Base-by-base conservation (phyloP, 2,888 invertebrate species). In the Drosophila mulleri region DNA sequence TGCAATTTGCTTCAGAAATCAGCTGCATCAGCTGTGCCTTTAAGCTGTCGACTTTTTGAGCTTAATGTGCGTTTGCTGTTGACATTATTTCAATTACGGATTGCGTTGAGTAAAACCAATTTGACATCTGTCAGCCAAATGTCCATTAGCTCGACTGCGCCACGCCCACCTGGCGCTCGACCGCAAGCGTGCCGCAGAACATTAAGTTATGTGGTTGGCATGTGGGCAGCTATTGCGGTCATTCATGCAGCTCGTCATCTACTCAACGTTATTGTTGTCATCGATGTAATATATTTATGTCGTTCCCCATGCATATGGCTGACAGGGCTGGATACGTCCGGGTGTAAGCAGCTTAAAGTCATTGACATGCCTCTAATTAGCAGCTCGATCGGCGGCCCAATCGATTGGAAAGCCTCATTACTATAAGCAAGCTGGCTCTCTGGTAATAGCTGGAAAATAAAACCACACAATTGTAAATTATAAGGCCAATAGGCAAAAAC, bases 101-200 rank as follows among this genome's bases (percentile, higher is more conserved):
- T 71, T 77, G 69, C 78, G 59, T 80, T 86, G 68, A 88, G 89
- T 81, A 87, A 83, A 80, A 86, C 74, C 90, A 88, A 80, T 86
- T 88, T 88, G 86, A 88, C 88, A 82, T 67, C 72, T 81, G 82
- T 67, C 86, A 69, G 56, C 57, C 76, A 37, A 62, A 60, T 54
- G 60, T 60, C 74, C 74, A 78, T 78, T 78, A 78, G 78, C 52
- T 64, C n/a, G 23, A 20, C n/a, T 1, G 16, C 5, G 11, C n/a
- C 47, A 16, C 26, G 47, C 32, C n/a, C 11, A 4, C 6, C 9
- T 2, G 29, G 7, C 20, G 69, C 63, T 65, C 52, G 61, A 75
- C 89, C 90, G 53, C 81, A 86, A 84, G 81, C 78, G 75, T 63
- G 80, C 90, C 89, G 59, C 90, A 91, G 70, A 71, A 77, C 91